Evolutionary conservation across 2,888 invertebrate genomes (phyloP).

Genomic region (Nomada fabriciana): DNA sequence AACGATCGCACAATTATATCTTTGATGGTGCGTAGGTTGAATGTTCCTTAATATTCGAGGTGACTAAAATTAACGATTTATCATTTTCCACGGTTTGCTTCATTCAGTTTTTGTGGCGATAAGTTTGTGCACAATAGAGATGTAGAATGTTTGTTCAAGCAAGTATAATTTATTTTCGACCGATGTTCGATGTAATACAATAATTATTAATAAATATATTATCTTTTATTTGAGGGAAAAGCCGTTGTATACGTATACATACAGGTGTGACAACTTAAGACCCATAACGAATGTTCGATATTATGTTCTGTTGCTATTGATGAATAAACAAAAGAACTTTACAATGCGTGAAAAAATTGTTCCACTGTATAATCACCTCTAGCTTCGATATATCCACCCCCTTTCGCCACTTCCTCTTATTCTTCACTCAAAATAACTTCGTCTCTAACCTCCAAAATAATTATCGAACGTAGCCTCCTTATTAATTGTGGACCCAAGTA

Average conservation of each 20-base stretch:
- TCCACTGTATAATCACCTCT: conserved; percentile 31
- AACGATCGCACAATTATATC: not conserved
- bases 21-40: not conserved
- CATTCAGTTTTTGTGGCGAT: too few species aligned
- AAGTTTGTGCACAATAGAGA: too few species aligned
- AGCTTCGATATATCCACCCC: not conserved
- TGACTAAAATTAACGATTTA: too few species aligned
- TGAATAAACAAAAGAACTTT: not conserved
- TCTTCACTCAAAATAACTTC: conserved; percentile 7
- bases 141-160: too few species aligned
- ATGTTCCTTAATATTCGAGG: too few species aligned
- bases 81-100: too few species aligned
- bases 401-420: not conserved
- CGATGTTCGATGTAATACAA: too few species aligned
- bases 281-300: not conserved
- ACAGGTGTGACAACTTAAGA: not conserved
- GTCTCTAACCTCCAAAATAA: not conserved
- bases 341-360: not conserved
- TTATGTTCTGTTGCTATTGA: too few species aligned
- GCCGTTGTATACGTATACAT: too few species aligned
- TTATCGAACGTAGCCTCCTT: conserved; percentile 20
- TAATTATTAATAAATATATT: too few species aligned
- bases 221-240: not conserved
- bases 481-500: conserved; percentile 38
- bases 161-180: too few species aligned